These are phyloP conservation scores for Cichlasoma orientale DNA, from an alignment of 2,797 vertebrate species.

Conservation along the genomic window DNA sequence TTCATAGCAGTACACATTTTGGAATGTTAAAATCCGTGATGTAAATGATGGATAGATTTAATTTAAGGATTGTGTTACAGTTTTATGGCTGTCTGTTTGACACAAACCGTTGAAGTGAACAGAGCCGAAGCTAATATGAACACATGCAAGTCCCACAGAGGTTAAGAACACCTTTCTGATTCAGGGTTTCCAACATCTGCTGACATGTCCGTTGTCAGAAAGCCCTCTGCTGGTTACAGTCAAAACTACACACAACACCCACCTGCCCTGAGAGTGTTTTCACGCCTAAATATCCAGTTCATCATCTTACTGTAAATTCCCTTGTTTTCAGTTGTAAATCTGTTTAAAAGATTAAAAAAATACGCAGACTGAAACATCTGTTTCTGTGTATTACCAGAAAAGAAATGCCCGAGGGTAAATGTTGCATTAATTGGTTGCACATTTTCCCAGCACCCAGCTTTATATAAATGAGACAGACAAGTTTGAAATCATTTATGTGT, in stretches of 20 bases:
- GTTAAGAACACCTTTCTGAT: background rate
- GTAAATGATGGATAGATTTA: background rate
- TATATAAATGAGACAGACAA: rapidly evolving
- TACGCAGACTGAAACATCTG: rapidly evolving
- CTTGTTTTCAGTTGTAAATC: background rate
- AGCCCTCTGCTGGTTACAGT: conserved; percentile 27
- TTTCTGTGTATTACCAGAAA: background rate
- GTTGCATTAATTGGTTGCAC: background rate
- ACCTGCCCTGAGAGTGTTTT: background rate
- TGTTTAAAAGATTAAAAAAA: rapidly evolving
- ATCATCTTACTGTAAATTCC: background rate
- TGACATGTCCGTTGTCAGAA: background rate
- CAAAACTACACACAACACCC: background rate
- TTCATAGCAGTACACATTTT: background rate
- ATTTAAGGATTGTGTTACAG: too few species aligned
- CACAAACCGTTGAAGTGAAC: background rate
- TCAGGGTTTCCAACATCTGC: background rate
- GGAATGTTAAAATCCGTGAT: background rate
- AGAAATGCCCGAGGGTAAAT: background rate
- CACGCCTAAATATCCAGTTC: rapidly evolving
- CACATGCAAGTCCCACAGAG: background rate
- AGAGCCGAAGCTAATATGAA: background rate
- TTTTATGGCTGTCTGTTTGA: background rate
- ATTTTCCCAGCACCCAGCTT: background rate
- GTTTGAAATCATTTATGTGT: background rate